Evolutionary conservation across 2,797 vertebrate genomes (phyloP).

Genomic region (Danio albolineatus): DNA sequence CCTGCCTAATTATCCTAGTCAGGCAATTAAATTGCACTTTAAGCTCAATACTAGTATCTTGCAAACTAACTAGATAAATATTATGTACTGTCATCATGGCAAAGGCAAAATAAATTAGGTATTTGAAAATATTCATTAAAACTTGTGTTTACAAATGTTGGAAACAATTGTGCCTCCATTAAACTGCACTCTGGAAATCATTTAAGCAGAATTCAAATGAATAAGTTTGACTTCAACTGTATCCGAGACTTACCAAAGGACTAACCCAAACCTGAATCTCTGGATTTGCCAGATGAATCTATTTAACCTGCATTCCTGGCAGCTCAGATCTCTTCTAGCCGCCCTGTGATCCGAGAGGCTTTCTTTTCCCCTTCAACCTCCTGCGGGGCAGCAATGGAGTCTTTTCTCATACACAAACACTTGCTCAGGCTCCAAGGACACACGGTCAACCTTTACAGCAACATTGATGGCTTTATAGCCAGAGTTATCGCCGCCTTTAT

Average conservation of each 20-base stretch:
- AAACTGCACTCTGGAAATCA: no score
- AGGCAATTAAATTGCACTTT: no score
- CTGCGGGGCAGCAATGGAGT: slow-evolving; percentile 19
- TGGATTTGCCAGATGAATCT: slow-evolving; percentile 54
- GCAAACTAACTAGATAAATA: no score
- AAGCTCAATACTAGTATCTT: no score
- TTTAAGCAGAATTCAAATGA: no score
- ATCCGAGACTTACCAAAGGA: not conserved
- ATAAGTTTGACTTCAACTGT: no score
- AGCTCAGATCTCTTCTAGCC: slow-evolving; percentile 48
- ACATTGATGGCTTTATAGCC: slow-evolving; percentile 75
- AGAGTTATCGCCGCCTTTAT: slow-evolving; percentile 67
- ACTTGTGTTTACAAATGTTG: no score
- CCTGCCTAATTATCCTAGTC: no score
- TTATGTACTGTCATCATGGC: no score
- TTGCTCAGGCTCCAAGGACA: slow-evolving; percentile 71
- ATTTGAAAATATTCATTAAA: no score
- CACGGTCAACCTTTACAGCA: slow-evolving; percentile 76
- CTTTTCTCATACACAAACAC: slow-evolving; percentile 23
- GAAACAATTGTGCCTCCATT: no score
- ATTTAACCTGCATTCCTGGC: slow-evolving; percentile 46
- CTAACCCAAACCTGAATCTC: slow-evolving; percentile 39
- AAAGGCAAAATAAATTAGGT: no score
- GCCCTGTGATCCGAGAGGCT: slow-evolving; percentile 42
- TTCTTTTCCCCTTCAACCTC: slow-evolving; percentile 48